Base-by-base conservation (phyloP, 2,888 invertebrate species). In the Sacculina carcini region DNA sequence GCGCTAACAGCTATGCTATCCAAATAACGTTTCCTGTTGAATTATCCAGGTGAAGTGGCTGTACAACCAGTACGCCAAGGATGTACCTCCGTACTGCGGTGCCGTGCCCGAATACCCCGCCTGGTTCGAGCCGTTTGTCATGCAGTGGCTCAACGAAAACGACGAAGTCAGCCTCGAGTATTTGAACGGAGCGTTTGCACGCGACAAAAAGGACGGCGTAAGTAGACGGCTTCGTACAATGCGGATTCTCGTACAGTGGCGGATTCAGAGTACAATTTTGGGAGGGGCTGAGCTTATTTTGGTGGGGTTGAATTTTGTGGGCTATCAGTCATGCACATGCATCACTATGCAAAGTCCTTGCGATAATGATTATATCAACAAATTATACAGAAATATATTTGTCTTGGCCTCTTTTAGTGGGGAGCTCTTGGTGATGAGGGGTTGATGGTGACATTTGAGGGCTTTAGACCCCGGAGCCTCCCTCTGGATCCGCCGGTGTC, bases 61-160 rank as follows among this genome's bases (percentile, higher is more conserved):
- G 58, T 89, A 96, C 67, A 86, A 87, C 59, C 89, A 92, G 66
- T 98, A 96, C 68, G 90, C 98, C 40, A 83, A 84, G 66, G 92
- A 96, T 63, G 87, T 96, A 58, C 92, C 94, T 50, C 89, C 90
- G 26, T 90, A 90, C 66, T 92, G 92, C 65, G 86, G 85, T 53
- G 81, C 86, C 40, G 90, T 98, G 55, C 96, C 98, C 7, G 96
- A 98, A 66, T 98, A 98, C 67, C 96, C 98, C 1, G 86, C 89
- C 57, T 99, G 96, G 96, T 99, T 99, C 66, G 96, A 96, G 66
- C 94, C 96, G n/a, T 99, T 98, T 67, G 98, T 99, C 40, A 98
- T 99, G 96, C 96, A 96, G 66, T 99, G 98, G 98, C 74, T 99
- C 38, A 96, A 96, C 63, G 98, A 98, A 66, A 99, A 99, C 65